These are phyloP conservation scores for Drosophila austrosaltans DNA, from an alignment of 2,888 invertebrate genomes.

Conservation along the genomic window DNA sequence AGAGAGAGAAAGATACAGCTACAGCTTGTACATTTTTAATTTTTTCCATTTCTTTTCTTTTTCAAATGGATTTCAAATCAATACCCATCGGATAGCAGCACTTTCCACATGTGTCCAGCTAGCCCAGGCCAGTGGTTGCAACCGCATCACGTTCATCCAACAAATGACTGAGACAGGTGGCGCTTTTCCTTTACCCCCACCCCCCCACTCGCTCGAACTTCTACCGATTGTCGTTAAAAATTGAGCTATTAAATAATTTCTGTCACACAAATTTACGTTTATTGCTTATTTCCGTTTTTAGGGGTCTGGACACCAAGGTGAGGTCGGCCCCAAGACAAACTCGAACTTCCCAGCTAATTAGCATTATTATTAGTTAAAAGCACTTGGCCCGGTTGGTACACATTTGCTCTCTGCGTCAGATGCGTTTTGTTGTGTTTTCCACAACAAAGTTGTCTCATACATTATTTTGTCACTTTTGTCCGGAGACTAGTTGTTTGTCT, in stretches of 20 bases:
- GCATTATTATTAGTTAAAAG: constrained; percentile 72
- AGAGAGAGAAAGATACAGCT: constrained; percentile 9
- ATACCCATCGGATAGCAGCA: constrained; percentile 39
- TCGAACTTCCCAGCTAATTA: constrained; percentile 72
- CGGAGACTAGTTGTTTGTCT: constrained; percentile 14
- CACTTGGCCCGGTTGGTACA: constrained; percentile 34
- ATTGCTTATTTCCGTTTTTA: constrained; percentile 73
- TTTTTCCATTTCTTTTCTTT: constrained; percentile 69
- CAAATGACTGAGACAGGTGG: constrained; percentile 43
- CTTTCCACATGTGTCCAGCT: constrained; percentile 25
- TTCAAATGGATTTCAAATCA: constrained; percentile 72
- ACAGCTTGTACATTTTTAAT: constrained; percentile 70
- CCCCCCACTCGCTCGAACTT: too few species aligned
- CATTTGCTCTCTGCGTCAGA: too few species aligned
- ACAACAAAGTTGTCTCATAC: constrained; percentile 14
- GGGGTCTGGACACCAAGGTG: constrained; percentile 14
- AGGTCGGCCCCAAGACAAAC: neutral
- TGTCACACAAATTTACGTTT: constrained; percentile 78
- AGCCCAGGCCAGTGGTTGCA: constrained; percentile 33
- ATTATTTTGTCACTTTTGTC: constrained; percentile 43
- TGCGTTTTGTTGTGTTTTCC: constrained; percentile 23
- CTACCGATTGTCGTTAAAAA: constrained; percentile 41
- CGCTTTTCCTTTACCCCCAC: constrained; percentile 43
- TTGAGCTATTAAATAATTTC: constrained; percentile 80
- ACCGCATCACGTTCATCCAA: constrained; percentile 67